These are phyloP conservation scores for Cylindroiulus punctatus DNA, from an alignment of 2,888 invertebrate genomes.

Conservation along the genomic window DNA sequence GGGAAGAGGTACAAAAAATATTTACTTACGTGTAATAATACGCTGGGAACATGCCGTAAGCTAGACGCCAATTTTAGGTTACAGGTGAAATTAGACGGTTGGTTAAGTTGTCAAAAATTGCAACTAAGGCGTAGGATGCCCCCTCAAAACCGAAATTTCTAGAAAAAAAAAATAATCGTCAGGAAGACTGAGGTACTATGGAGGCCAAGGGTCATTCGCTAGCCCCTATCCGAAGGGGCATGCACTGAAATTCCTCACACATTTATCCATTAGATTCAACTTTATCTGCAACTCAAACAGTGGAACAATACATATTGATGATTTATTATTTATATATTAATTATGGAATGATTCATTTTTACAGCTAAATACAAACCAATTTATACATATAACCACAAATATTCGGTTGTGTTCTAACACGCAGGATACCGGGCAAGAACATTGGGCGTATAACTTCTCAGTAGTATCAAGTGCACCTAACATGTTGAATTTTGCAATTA, in stretches of 20 bases:
- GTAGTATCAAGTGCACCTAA: neutral
- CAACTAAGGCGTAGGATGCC: constrained; percentile 14
- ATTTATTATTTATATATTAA: constrained; percentile 23
- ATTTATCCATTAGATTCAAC: neutral
- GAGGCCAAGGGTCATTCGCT: neutral
- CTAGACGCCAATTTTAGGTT: constrained; percentile 26
- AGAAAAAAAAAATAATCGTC: neutral
- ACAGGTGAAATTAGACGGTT: neutral
- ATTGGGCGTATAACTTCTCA: neutral
- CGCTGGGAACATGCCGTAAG: constrained; percentile 25
- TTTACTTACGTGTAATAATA: constrained; percentile 30
- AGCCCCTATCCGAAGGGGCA: neutral
- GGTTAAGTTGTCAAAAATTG: constrained; percentile 31
- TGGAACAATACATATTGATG: neutral
- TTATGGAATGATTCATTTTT: constrained; percentile 4
- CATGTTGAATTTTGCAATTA: no score
- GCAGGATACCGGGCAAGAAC: neutral
- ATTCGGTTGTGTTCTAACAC: neutral
- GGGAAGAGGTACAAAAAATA: neutral
- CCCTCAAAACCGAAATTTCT: neutral
- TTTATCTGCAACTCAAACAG: neutral
- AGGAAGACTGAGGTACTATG: neutral
- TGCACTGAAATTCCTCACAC: neutral
- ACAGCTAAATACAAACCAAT: constrained; percentile 10
- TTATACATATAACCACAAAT: constrained; percentile 3